Base-by-base conservation (phyloP, 1,140 invertebrate genomes). In the Orussus abietinus region DNA sequence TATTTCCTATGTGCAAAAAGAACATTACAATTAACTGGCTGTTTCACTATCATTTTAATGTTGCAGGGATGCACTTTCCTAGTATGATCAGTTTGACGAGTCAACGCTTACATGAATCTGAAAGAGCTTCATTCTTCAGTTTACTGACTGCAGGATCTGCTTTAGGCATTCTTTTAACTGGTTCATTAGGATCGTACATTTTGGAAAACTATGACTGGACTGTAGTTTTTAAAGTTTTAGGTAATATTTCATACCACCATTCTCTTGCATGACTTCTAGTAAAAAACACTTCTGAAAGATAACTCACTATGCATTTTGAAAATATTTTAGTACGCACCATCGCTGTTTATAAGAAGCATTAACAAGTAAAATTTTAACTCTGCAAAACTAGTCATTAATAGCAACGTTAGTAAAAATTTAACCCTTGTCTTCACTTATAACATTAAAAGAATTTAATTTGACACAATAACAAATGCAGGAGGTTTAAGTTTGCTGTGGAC, bases 11-110 rank as follows among this genome's bases (percentile, higher is more conserved):
- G n/a, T n/a, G n/a, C n/a, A n/a, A n/a, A n/a, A n/a, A n/a, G n/a
- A n/a, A n/a, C n/a, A n/a, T n/a, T 30, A n/a, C 12, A n/a, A 21
- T 19, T 18, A 38, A 38, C 29, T 26, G 11, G 21, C 6, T 4
- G n/a, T 18, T 28, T 42, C 31, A 7, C 19, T 38, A 19, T 32
- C 4, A 32, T 18, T 34, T 35, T 12, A 44, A 30, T 38, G 40
- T 51, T 60, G 13, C 43, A 74, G 70, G 81, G 74, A 78, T 83
- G 64, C 83, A 86, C 64, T 85, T 84, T 69, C 84, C 85, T 25
- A 80, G 81, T 53, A 78, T 87, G 74, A 84, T 84, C 22, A 84
- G 82, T 55, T 63, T 88, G 10, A 82, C 83, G 15, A 84, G 84
- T 52, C 76, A 81, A 62, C 76, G 79, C 62, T 69, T 87, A 36